Percentiles rank a stretch among this genome's conserved stretches.
phyloP scores from a whole-genome alignment of 2,888 invertebrate species.

The Blera fallax region DNA sequence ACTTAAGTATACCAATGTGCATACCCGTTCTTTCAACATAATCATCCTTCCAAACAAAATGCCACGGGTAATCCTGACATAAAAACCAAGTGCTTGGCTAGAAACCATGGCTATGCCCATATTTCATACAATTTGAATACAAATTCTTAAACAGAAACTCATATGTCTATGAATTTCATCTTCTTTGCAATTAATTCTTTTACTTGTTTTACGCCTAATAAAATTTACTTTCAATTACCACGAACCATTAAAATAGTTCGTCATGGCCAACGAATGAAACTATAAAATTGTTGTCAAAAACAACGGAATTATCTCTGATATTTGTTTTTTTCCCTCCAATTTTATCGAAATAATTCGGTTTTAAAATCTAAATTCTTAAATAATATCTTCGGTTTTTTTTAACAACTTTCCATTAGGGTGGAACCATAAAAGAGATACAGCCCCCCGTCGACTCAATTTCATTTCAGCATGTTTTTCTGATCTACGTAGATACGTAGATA shows the following conservation, averaged over 20 bases:
- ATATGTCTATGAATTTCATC: not conserved
- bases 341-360: not conserved
- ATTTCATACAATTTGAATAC: not conserved
- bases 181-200: not conserved
- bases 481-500: not conserved
- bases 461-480: not conserved
- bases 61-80: no score
- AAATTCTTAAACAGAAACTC: not conserved
- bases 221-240: slow-evolving; percentile 9
- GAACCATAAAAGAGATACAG: not conserved
- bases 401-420: not conserved
- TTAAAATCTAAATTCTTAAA: not conserved
- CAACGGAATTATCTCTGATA: not conserved
- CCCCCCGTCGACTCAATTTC: not conserved
- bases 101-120: no score
- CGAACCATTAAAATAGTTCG: slow-evolving; percentile 2
- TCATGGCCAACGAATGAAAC: not conserved
- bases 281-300: not conserved
- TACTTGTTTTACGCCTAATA: not conserved
- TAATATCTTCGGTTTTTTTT: not conserved
- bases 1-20: no score
- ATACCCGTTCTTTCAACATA: no score
- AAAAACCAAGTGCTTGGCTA: no score
- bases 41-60: no score
- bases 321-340: not conserved